Evolutionary conservation across 2,888 invertebrate genomes (phyloP).

Genomic region (Octodonta nipae): DNA sequence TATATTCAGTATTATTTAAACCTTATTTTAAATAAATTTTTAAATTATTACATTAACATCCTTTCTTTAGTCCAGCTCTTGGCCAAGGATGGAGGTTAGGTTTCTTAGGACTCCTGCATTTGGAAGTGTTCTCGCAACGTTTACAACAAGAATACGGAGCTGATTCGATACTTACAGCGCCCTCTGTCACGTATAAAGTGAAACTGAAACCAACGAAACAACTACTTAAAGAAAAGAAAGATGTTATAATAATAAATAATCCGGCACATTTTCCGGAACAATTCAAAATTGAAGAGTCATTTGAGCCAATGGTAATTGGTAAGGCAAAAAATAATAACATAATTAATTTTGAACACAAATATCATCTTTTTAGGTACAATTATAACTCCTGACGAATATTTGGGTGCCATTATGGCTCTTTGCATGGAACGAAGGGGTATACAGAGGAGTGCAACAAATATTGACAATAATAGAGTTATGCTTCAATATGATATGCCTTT

Average conservation of each 20-base stretch:
- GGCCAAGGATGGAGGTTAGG: slow-evolving; percentile 83
- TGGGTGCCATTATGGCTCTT: slow-evolving; percentile 55
- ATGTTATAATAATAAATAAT: slow-evolving; percentile 57
- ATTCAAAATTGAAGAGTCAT: slow-evolving; percentile 55
- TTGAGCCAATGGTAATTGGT: slow-evolving; percentile 76
- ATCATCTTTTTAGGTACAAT: slow-evolving; percentile 57
- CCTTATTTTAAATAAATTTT: too few species aligned
- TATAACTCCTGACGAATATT: slow-evolving; percentile 66
- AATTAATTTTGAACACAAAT: background rate
- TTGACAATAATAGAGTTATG: slow-evolving; percentile 72
- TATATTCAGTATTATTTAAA: too few species aligned
- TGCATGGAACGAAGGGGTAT: slow-evolving; percentile 64
- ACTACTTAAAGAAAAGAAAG: slow-evolving; percentile 48
- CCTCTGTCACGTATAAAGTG: slow-evolving; percentile 74
- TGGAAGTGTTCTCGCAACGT: slow-evolving; percentile 80
- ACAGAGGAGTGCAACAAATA: slow-evolving; percentile 55
- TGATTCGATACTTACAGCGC: slow-evolving; percentile 69
- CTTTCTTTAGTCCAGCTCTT: slow-evolving; percentile 75
- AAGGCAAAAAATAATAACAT: slow-evolving; percentile 20
- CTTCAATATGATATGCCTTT: slow-evolving; percentile 75
- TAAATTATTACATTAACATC: too few species aligned
- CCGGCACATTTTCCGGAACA: slow-evolving; percentile 59
- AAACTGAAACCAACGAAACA: slow-evolving; percentile 61
- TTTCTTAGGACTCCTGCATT: slow-evolving; percentile 71
- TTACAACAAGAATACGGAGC: slow-evolving; percentile 73